Conservation (phyloP, 2,888 invertebrate species). For the Resseliella maxima region DNA sequence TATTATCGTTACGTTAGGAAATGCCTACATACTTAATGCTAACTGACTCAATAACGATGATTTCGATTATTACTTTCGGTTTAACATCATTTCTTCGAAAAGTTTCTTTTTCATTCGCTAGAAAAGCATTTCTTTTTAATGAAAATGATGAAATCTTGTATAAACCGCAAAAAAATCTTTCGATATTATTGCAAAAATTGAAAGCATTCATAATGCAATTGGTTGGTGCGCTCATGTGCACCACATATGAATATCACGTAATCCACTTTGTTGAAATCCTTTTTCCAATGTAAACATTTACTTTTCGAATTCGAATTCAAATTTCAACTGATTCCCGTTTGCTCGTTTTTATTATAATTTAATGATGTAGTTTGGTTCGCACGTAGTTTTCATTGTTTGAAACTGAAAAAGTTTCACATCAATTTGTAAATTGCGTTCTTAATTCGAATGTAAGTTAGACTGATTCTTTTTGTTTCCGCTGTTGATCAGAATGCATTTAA, state of each 20-base stretch:
- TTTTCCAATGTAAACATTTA: constrained; percentile 39
- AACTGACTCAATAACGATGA: constrained; percentile 6
- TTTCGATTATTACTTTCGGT: neutral
- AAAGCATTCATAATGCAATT: neutral
- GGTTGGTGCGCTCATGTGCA: neutral
- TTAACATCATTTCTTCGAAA: neutral
- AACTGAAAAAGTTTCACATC: neutral
- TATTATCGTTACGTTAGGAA: neutral
- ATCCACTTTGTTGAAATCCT: constrained; percentile 39
- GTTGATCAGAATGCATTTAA: constrained; percentile 23
- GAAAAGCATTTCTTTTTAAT: neutral
- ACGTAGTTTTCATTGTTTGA: constrained; percentile 33
- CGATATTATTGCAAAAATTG: neutral
- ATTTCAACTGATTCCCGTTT: neutral
- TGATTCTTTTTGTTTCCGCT: neutral
- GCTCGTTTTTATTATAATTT: neutral
- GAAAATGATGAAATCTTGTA: neutral
- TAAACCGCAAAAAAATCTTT: neutral
- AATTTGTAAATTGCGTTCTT: constrained; percentile 31
- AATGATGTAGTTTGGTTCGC: neutral
- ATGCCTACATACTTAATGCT: neutral
- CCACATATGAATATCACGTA: constrained; percentile 4
- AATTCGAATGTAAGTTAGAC: neutral
- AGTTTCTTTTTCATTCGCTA: neutral
- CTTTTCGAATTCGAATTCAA: constrained; percentile 46